A percentile compares a stretch with the other conserved stretches of the same genome.
phyloP scores from a whole-genome alignment of 2,888 invertebrate species.

The Augiades crinisus region DNA sequence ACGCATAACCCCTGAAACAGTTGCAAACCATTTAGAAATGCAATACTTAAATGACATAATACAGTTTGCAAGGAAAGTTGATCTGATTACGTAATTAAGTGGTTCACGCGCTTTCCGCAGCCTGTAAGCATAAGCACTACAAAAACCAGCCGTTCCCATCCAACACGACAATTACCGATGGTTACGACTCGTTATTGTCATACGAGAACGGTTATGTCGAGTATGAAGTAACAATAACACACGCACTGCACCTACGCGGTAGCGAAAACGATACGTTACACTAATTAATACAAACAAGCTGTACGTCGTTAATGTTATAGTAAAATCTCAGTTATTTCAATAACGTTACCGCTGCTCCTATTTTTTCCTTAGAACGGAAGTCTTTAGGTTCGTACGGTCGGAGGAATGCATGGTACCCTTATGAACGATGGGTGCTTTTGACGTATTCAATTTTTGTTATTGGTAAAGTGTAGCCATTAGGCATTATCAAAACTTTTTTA shows the following conservation, averaged over 20 bases:
- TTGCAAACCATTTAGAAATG: neutral
- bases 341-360: too few species aligned
- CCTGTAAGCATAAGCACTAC: conserved; percentile 37
- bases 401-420: too few species aligned
- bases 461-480: too few species aligned
- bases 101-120: conserved; percentile 48
- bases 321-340: too few species aligned
- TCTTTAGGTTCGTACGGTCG: too few species aligned
- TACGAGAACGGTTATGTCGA: conserved; percentile 56
- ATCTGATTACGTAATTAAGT: conserved; percentile 65
- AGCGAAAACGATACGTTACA: neutral
- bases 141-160: conserved; percentile 70
- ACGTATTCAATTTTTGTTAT: too few species aligned
- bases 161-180: conserved; percentile 59
- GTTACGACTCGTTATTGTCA: conserved; percentile 65
- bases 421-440: too few species aligned
- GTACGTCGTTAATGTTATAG: neutral
- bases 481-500: too few species aligned
- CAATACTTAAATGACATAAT: neutral
- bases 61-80: conserved; percentile 51
- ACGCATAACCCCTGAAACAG: neutral
- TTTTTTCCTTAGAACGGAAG: too few species aligned
- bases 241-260: neutral
- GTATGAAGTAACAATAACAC: conserved; percentile 18
- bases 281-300: neutral